Evolutionary conservation across 2,888 invertebrate genomes (phyloP).

Genomic region (Stenoptilia bipunctidactyla): DNA sequence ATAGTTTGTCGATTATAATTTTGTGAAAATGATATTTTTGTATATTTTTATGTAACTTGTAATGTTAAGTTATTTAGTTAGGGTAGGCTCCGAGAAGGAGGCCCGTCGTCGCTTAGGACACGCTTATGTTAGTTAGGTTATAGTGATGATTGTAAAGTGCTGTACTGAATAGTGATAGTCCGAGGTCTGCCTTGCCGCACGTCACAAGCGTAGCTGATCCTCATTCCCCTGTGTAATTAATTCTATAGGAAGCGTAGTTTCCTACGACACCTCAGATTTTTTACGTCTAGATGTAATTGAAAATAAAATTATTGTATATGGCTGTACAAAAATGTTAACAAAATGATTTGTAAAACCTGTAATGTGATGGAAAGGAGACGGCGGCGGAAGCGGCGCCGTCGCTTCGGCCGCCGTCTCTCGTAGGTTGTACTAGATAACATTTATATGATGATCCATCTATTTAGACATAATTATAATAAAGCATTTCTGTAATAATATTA

Average conservation of each 20-base stretch:
- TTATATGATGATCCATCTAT: constrained; percentile 75
- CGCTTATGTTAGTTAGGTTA: constrained; percentile 51
- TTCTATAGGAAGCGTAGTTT: constrained; percentile 69
- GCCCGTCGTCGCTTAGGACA: constrained; percentile 32
- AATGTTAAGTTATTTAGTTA: constrained; percentile 62
- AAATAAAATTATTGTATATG: constrained; percentile 73
- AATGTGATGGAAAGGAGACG: constrained; percentile 59
- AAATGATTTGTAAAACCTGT: constrained; percentile 67
- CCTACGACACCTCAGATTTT: constrained; percentile 69
- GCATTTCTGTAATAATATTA: constrained; percentile 77
- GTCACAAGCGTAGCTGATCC: constrained; percentile 65
- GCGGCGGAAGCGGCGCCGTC: constrained; percentile 39
- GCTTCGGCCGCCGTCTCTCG: constrained; percentile 48
- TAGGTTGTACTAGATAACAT: constrained; percentile 71
- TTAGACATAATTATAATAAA: constrained; percentile 77
- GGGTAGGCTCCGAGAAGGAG: constrained; percentile 39
- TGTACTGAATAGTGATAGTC: constrained; percentile 63
- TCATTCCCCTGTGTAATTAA: constrained; percentile 68
- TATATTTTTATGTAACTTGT: constrained; percentile 67
- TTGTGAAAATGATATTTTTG: constrained; percentile 71
- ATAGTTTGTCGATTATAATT: constrained; percentile 65
- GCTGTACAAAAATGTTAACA: constrained; percentile 70
- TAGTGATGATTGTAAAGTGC: constrained; percentile 69
- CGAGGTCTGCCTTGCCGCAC: constrained; percentile 67
- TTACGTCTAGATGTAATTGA: constrained; percentile 71